These are phyloP conservation scores for Eupithecia tripunctaria DNA, from an alignment of 2,888 invertebrate species.

Conservation along the genomic window DNA sequence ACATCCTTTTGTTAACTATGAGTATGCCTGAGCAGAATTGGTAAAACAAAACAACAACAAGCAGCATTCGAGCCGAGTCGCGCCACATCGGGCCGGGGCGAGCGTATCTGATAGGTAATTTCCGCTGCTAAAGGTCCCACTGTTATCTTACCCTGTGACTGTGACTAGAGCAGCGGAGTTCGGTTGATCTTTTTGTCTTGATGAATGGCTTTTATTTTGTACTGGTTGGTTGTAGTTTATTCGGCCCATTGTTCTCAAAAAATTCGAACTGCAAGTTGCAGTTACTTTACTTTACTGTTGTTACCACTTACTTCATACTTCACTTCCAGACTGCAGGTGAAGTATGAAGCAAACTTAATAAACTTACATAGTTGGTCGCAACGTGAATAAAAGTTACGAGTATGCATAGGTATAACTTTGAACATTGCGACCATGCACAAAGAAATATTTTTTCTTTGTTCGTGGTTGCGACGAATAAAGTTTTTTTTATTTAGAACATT, in stretches of 20 bases:
- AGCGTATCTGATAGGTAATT: constrained; percentile 78
- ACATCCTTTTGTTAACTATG: not conserved
- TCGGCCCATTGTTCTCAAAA: not conserved
- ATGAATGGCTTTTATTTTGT: constrained; percentile 17
- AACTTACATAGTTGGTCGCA: not conserved
- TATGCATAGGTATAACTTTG: not conserved
- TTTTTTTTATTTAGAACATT: not conserved
- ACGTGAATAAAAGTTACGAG: not conserved
- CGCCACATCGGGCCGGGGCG: constrained; percentile 44
- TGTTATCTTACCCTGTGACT: constrained; percentile 21
- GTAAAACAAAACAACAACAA: constrained; percentile 7
- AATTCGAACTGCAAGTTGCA: not conserved
- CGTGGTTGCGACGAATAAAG: not conserved
- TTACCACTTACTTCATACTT: too few relatives aligned
- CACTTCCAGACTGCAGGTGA: not conserved
- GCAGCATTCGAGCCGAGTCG: constrained; percentile 34
- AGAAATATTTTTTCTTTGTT: not conserved
- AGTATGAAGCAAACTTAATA: not conserved
- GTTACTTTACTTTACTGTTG: too few relatives aligned
- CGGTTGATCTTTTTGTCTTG: constrained; percentile 15
- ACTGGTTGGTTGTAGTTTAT: not conserved
- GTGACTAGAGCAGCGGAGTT: constrained; percentile 14
- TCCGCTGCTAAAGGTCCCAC: constrained; percentile 58
- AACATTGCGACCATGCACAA: not conserved
- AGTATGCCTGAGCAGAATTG: not conserved